These are phyloP conservation scores for Drosophila bocqueti DNA, from an alignment of 1,140 invertebrate genomes.

Conservation along the genomic window DNA sequence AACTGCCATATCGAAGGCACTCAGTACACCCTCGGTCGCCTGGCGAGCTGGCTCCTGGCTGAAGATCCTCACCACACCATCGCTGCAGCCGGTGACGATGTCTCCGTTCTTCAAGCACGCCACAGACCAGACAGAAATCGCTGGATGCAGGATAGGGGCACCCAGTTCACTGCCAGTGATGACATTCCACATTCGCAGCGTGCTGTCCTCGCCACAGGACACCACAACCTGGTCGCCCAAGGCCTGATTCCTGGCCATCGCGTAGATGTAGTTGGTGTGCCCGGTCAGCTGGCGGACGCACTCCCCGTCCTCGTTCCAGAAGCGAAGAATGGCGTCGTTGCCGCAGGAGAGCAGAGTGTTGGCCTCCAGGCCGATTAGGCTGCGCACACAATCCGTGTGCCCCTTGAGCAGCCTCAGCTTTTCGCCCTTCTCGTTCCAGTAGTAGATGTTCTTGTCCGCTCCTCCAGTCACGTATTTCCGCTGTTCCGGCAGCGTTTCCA, in stretches of 20 bases:
- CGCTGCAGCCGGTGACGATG: constrained; percentile 95
- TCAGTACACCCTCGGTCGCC: constrained; percentile 88
- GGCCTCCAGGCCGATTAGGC: constrained; percentile 88
- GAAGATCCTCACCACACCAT: constrained; percentile 94
- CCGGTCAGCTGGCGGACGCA: constrained; percentile 92
- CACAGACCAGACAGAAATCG: constrained; percentile 95
- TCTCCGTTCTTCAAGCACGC: constrained; percentile 93
- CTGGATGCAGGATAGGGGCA: constrained; percentile 91
- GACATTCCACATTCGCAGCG: constrained; percentile 93
- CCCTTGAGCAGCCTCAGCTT: constrained; percentile 86
- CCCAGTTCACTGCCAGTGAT: constrained; percentile 83
- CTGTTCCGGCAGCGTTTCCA: constrained; percentile 87
- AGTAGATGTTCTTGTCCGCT: constrained; percentile 95
- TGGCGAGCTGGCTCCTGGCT: constrained; percentile 89
- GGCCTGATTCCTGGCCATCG: constrained; percentile 87
- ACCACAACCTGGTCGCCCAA: constrained; percentile 88
- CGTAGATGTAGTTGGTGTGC: constrained; percentile 92
- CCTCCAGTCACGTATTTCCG: constrained; percentile 92
- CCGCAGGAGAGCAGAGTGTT: constrained; percentile 93
- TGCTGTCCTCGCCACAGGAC: constrained; percentile 94
- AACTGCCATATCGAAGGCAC: constrained; percentile 91
- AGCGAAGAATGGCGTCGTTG: constrained; percentile 94
- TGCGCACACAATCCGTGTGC: constrained; percentile 96
- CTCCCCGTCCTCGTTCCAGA: constrained; percentile 92
- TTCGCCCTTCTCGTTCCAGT: constrained; percentile 90